phyloP scores from a whole-genome alignment of 2,113 vertebrate species.

The Mugil cephalus region DNA sequence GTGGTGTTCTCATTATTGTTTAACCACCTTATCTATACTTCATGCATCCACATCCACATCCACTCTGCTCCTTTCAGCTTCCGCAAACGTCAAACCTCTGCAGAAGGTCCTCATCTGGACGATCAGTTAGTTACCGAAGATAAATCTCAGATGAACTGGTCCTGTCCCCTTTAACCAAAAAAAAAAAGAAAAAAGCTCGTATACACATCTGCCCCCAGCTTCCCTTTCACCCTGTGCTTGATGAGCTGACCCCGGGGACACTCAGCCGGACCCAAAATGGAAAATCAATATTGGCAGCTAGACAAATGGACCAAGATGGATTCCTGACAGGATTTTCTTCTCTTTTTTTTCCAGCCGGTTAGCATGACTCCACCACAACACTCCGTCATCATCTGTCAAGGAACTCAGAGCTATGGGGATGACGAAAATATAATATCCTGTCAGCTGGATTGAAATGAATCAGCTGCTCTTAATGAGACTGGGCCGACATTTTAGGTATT shows the following conservation, averaged over 20 bases:
- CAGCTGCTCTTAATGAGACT: neutral
- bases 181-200: constrained; percentile 2
- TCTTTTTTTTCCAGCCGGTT: constrained; percentile 17
- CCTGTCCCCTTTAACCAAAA: constrained; percentile 23
- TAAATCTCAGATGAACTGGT: constrained; percentile 13
- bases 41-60: too few species aligned
- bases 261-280: constrained; percentile 9
- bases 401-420: neutral
- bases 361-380: constrained; percentile 1
- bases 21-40: too few species aligned
- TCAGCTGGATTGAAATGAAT: too few species aligned
- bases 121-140: neutral
- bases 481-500: too few species aligned
- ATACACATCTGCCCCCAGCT: constrained; percentile 9
- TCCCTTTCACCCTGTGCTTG: constrained; percentile 30
- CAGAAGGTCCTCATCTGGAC: neutral
- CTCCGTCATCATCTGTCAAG: constrained; percentile 3
- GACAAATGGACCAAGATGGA: constrained; percentile 28
- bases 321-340: constrained; percentile 47
- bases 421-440: neutral
- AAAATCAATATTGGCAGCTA: constrained; percentile 39
- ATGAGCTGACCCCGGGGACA: constrained; percentile 41
- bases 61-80: neutral
- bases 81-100: neutral
- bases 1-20: too few species aligned